Conservation (phyloP, 1,140 invertebrate species). For the Drosophila nasuta region DNA sequence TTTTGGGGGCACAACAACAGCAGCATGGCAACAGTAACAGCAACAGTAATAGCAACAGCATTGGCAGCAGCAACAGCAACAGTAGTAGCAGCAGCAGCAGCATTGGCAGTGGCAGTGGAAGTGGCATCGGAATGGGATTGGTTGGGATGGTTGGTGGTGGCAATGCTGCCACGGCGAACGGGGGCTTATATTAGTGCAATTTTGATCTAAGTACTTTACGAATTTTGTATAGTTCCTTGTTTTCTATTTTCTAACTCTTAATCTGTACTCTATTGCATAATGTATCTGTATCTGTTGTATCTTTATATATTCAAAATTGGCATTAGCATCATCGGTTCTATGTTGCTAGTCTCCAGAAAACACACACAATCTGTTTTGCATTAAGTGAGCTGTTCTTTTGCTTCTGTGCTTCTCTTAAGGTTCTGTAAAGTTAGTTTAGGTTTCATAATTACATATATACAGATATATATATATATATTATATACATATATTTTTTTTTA, state of each 20-base stretch:
- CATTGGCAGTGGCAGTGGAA: not conserved
- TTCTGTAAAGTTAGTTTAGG: constrained; percentile 79
- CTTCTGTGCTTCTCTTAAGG: constrained; percentile 70
- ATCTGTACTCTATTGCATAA: constrained; percentile 53
- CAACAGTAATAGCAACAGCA: constrained; percentile 1
- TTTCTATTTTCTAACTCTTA: constrained; percentile 69
- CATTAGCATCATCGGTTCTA: constrained; percentile 42
- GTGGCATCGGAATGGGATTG: constrained; percentile 27
- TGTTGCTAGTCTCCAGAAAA: constrained; percentile 49
- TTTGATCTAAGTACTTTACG: constrained; percentile 78
- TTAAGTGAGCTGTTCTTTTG: constrained; percentile 64
- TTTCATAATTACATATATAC: constrained; percentile 5
- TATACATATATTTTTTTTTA: constrained; percentile 18
- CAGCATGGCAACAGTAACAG: constrained; percentile 20
- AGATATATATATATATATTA: constrained; percentile 1
- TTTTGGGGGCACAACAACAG: constrained; percentile 31
- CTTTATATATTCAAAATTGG: constrained; percentile 43
- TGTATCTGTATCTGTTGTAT: constrained; percentile 49
- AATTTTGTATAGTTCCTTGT: constrained; percentile 83
- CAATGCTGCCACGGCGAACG: constrained; percentile 53
- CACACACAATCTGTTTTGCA: constrained; percentile 34
- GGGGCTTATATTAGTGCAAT: constrained; percentile 77
- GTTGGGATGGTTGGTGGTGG: constrained; percentile 30
- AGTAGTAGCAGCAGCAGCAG: constrained; percentile 31
- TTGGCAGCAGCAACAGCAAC: constrained; percentile 21